Evolutionary conservation across 2,888 invertebrate genomes (phyloP).

Genomic region (Zaprionus lineosus): DNA sequence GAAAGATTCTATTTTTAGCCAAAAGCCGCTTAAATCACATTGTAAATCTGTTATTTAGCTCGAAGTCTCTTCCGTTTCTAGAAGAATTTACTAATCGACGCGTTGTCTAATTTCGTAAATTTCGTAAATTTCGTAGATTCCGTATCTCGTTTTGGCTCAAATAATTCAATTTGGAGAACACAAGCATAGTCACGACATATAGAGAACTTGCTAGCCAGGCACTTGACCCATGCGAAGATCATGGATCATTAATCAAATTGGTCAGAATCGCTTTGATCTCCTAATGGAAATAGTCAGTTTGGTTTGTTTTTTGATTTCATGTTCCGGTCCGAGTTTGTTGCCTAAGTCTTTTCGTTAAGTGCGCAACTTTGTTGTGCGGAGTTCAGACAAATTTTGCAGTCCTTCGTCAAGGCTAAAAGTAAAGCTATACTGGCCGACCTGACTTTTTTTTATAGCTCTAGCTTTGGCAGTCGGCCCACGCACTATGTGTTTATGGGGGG

Average conservation of each 20-base stretch:
- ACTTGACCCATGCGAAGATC: slow-evolving; percentile 2
- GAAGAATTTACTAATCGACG: too few relatives aligned
- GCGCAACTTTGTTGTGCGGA: slow-evolving; percentile 6
- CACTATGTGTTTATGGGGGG: slow-evolving; percentile 29
- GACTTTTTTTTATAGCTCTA: slow-evolving; percentile 58
- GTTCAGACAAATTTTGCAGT: too few relatives aligned
- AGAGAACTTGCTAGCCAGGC: neutral
- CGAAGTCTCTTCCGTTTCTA: too few relatives aligned
- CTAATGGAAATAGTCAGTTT: too few relatives aligned
- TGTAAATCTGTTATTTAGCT: too few relatives aligned
- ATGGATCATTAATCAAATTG: slow-evolving; percentile 6
- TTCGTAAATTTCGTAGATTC: too few relatives aligned
- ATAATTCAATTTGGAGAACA: neutral
- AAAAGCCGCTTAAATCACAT: too few relatives aligned
- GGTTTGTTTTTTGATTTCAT: too few relatives aligned
- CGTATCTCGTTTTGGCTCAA: neutral
- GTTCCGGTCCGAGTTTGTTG: slow-evolving; percentile 27
- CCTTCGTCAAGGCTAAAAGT: too few relatives aligned
- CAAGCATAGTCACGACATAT: slow-evolving; percentile 1
- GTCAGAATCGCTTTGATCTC: slow-evolving; percentile 3
- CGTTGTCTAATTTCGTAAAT: too few relatives aligned
- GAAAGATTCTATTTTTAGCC: too few relatives aligned
- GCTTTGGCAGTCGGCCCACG: slow-evolving; percentile 55
- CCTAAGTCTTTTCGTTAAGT: slow-evolving; percentile 43
- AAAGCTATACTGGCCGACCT: too few relatives aligned